phyloP scores from a whole-genome alignment of 2,888 invertebrate genomes.

The Acanthosepion esculentum region DNA sequence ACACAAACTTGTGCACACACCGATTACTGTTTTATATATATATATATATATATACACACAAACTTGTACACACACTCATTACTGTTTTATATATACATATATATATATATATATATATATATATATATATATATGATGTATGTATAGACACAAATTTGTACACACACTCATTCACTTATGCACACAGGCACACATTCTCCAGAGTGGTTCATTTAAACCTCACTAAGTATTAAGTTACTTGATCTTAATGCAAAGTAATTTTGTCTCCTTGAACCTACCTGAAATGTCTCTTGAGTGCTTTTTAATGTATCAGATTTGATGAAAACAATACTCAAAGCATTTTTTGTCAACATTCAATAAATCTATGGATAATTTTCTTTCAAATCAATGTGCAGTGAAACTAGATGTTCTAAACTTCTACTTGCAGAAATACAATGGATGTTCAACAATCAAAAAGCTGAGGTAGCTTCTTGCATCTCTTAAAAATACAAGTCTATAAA shows the following conservation, averaged over 20 bases:
- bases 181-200: neutral
- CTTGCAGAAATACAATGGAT: neutral
- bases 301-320: conserved; percentile 33
- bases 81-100: neutral
- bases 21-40: too few species aligned
- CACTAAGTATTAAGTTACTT: neutral
- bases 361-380: neutral
- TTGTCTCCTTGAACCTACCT: neutral
- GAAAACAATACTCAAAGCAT: conserved; percentile 22
- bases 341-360: neutral
- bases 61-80: too few species aligned
- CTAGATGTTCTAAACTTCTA: neutral
- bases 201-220: neutral
- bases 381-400: neutral
- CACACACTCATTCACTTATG: neutral
- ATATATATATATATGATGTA: neutral
- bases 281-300: neutral
- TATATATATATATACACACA: too few species aligned
- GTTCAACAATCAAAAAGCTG: neutral
- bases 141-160: neutral
- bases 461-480: neutral
- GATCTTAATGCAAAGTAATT: neutral
- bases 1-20: too few species aligned
- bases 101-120: neutral
- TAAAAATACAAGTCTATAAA: neutral